phyloP scores from a whole-genome alignment of 2,113 vertebrate species.

The Irena cyanogastra region DNA sequence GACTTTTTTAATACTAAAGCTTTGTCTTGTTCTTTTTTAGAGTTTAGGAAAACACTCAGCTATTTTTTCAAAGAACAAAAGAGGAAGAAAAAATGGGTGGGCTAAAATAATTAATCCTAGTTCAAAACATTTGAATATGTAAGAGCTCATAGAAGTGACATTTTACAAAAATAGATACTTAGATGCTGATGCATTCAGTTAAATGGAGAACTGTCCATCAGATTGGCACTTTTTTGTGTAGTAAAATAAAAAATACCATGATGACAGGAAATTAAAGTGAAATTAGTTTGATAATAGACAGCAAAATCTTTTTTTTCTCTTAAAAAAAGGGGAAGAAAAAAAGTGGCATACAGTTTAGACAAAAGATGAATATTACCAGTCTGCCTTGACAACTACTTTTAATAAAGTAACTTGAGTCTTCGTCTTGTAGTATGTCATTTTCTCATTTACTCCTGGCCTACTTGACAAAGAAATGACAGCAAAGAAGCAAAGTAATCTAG shows the following conservation, averaged over 20 bases:
- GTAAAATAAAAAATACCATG: background rate
- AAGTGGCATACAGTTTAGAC: background rate
- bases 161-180: background rate
- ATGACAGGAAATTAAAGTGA: background rate
- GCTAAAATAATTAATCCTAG: background rate
- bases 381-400: background rate
- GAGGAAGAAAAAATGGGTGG: background rate
- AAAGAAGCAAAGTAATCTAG: background rate
- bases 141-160: background rate
- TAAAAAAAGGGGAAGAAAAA: background rate
- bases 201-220: background rate
- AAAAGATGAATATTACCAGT: background rate
- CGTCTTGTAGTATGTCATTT: background rate
- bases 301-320: background rate
- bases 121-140: background rate
- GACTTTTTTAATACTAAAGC: background rate
- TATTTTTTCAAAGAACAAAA: slow-evolving; percentile 14
- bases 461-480: background rate
- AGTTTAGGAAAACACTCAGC: background rate
- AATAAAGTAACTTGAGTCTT: background rate
- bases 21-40: background rate
- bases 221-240: background rate
- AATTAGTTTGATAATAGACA: background rate
- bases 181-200: background rate
- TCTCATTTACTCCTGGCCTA: background rate